Base-by-base conservation (phyloP, 23 tunicate species). In the Phallusia fumigata region DNA sequence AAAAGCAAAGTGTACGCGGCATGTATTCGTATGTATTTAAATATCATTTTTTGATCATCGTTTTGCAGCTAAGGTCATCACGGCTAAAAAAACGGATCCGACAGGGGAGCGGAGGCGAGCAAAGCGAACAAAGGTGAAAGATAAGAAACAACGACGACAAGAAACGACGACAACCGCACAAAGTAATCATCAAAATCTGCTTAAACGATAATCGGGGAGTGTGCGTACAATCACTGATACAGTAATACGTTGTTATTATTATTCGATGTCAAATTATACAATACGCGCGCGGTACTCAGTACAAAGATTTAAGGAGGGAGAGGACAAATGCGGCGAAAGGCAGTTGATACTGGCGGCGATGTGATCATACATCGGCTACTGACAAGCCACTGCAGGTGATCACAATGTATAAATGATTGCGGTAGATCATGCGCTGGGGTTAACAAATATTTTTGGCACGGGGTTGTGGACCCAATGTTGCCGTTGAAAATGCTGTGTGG, bases 81-180 rank as follows among this genome's bases (percentile, higher is more conserved):
- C 69, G 69, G 69, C 69, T 58, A 58, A 58, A 58, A 58, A 58
- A 58, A 58, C 69, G 69, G 69, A 58, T 58, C 69, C 69, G 69
- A 58, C 26, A 58, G 69, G 69, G 28, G 69, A 58, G 69, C 26
- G 47, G 69, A 51, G 69, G 69, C 69, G 69, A 11, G 69, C 28
- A 24, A 58, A 24, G 69, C 69, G 69, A 58, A 58, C 69, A 58
- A 22, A 40, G 47, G 47, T 40, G 47, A 40, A 40, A 40, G 47
- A 40, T 40, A 40, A 40, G 47, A 40, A 40, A 40, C 47, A 40
- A 40, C 47, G 47, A 13, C 69, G 69, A 58, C 69, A 22, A 22
- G 69, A 58, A 22, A 22, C 69, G 69, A 58, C 69, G 13, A 58
- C 16, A 58, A 22, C 26, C 26, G 28, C 15, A 8, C 8, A 8